Base-by-base conservation (phyloP, 1,140 invertebrate species). In the Ectropis grisescens region DNA sequence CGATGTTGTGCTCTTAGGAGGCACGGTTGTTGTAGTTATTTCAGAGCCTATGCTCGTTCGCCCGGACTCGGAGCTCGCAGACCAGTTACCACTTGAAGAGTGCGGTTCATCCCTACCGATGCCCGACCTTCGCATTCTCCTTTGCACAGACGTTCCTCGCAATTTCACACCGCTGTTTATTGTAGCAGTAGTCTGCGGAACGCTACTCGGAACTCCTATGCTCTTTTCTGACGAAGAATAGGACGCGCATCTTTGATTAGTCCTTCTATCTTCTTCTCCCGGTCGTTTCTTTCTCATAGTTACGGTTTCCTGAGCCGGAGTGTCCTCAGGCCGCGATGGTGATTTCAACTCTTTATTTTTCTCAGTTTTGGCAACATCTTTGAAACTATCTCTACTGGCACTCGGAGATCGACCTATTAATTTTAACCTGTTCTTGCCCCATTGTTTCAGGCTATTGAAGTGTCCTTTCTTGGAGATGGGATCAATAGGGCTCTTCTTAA, bases 41-140 rank as follows among this genome's bases (percentile, higher is more conserved):
- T 93, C 90, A 41, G 90, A 92, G 38, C 90, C 90, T 43, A 92
- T 91, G 33, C 90, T 92, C 11, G 93, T 92, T 37, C 93, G 83
- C 23, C 93, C 94, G 46, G 92, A 95, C 70, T 93, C 91, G 1
- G 92, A 95, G 56, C 92, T 94, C 19, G 93, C 93, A 53, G 93
- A 95, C 95, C 95, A 97, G 72, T 97, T 96, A 27, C 95, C 95
- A 40, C 92, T 94, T 25, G 93, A 95, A 1, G 93, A 95, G 72
- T 94, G 91, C 12, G 90, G 88, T 61, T 94, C 93, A 37, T 92
- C 91, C 62, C 87, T 87, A 13, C 85, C 80, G 34, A 87, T 72
- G 27, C 86, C 85, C 11, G 82, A 80, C 10, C 85, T 54, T 50
- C 85, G 71, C 12, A 84, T 52, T 46, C 90, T 82, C 35, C 88